Percentiles rank a stretch among this genome's conserved stretches.
phyloP scores from a whole-genome alignment of 2,888 invertebrate genomes.

The Nudaria mundana region DNA sequence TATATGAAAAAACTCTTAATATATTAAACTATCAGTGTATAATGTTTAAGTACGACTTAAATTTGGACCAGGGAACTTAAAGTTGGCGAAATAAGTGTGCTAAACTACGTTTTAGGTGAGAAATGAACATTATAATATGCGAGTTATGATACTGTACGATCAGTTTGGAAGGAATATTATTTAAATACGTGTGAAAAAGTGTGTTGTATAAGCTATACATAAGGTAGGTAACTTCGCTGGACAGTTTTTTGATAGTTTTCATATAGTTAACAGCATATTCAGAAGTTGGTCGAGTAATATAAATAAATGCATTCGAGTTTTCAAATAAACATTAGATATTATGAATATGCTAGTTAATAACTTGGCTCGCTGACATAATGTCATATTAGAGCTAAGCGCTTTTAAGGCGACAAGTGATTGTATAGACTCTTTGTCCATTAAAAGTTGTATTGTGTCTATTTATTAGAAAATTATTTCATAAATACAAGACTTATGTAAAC shows the following conservation, averaged over 20 bases:
- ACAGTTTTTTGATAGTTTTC: conserved; percentile 35
- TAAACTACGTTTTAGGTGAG: conserved; percentile 27
- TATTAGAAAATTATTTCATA: neutral
- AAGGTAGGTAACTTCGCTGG: conserved; percentile 15
- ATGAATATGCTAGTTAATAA: conserved; percentile 25
- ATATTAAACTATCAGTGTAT: conserved; percentile 38
- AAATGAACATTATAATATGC: conserved; percentile 30
- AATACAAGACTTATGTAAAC: conserved; percentile 18
- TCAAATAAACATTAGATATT: conserved; percentile 36
- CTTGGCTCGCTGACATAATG: conserved; percentile 23
- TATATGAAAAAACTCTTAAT: conserved; percentile 40
- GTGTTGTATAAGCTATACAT: conserved; percentile 21
- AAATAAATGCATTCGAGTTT: conserved; percentile 45
- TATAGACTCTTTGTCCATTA: conserved; percentile 17
- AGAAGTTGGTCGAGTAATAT: conserved; percentile 27
- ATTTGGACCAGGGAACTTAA: conserved; percentile 34
- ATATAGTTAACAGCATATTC: conserved; percentile 28
- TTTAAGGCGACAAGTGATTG: conserved; percentile 24
- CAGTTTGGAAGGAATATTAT: too few species aligned
- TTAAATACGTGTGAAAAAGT: conserved; percentile 20
- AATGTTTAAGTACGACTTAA: conserved; percentile 25
- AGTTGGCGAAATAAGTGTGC: conserved; percentile 22
- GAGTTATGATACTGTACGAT: conserved; percentile 28
- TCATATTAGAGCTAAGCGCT: conserved; percentile 26
- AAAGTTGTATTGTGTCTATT: too few species aligned